Evolutionary conservation across 2,888 invertebrate genomes (phyloP), one percentile per base, ranked within the genome.

Genomic region (Lasius platythorax): DNA sequence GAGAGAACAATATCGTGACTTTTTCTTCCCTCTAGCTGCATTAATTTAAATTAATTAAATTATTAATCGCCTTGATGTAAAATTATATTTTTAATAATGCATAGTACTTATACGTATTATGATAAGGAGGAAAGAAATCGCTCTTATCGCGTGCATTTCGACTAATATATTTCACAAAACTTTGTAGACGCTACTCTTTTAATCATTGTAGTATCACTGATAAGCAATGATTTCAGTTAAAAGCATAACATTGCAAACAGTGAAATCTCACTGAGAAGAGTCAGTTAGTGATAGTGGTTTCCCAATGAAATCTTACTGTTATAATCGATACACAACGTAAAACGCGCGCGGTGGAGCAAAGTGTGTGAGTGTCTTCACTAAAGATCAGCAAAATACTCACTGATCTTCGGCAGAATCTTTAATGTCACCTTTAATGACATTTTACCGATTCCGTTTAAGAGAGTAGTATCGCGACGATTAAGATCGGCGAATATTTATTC

Each of bases 1-100:
- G 23, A 23, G 23, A 23, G 23, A 23, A 23, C 23, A 53, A 76
- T 43, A 46, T 74, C n/a, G n/a, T 18, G 23, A 43, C 3, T 37
- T 61, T 64, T 46, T 18, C 15, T 46, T 30, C 0, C 2, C 15
- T 37, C 1, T 46, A 40, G n/a, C 30, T n/a, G n/a, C 46, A 33
- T 46, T 63, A 15, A 63, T 63, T 61, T 15, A 63, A 30, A 63
- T 75, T 30, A 63, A 63, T n/a, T 63, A 46, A n/a, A 15, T 9
- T n/a, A 63, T 9, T 30, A 28, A 58, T 9, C 33, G 33, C 33
- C 23, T 23, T 33, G n/a, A 74, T 33, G 30, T 43, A 63, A 74
- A 43, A 28, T 18, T 58, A 11, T 15, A 58, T 40, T 73, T 28
- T 53, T n/a, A 53, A 53, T 28, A 70, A 12, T 56, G 28, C 58